Base-by-base conservation (phyloP, 2,888 invertebrate genomes). In the Pseudococcus viburni region DNA sequence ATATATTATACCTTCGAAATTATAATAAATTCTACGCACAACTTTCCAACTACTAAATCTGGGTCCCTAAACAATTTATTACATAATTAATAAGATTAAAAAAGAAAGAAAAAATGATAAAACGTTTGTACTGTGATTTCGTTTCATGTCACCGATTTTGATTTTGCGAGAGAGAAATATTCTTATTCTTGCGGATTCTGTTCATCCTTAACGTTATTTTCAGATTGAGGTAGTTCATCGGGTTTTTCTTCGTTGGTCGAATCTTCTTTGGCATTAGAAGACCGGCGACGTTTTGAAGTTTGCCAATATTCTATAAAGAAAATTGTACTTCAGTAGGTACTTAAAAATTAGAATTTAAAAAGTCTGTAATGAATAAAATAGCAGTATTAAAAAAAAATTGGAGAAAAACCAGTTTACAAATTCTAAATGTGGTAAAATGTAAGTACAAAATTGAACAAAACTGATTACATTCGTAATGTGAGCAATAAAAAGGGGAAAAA, bases 251-350 rank as follows among this genome's bases (percentile, higher is more conserved):
- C 77, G 77, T 11, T 22, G 0, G 19, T 22, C 22, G 77, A 1
- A 15, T 86, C 42, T 3, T 22, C 19, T 86, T 86, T 22, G 19
- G n/a, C n/a, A 33, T 46, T 86, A 4, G 85, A 86, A 39, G 85
- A 55, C 19, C 68, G 39, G 33, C 85, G 85, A 86, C 85, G 85
- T 64, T 86, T 86, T 17, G 85, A 86, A 11, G 68, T 86, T n/a
- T 64, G 85, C 64, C 85, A 86, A 22, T 86, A 86, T 8, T 86
- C 46, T 48, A 17, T 17, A 77, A 77, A 77, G 12, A 77, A 39
- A 64, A 12, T 22, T 22, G 64, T 17, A 59, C 7, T 64, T 64
- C 11, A 22, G 19, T 19, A 8, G n/a, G 15, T 59, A 64, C 19
- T 33, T 33, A 64, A 22, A 9, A 9, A 64, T 22, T 64, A 64